Base-by-base conservation (phyloP, 2,797 vertebrate genomes). In the Clarias platycephalus region DNA sequence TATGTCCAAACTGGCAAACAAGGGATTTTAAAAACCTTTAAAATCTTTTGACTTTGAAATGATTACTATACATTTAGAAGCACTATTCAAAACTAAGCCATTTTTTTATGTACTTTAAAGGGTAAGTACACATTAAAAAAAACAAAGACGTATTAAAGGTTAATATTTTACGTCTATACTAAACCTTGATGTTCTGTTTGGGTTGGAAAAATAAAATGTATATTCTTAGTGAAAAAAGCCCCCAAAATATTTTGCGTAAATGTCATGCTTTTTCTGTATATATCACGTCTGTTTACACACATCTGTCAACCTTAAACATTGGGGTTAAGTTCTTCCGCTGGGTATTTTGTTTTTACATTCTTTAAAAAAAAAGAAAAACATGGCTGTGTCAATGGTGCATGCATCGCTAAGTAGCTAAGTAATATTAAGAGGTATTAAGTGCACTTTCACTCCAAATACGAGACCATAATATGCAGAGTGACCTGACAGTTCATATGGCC, bases 381-480 rank as follows among this genome's bases (percentile, higher is more conserved):
- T 10, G 1, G 40, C 13, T 53, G 55, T 16, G 70, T 58, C 8
- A 76, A 58, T 34, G 8, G 57, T 40, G 6, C 24, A 18, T 44
- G 15, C 58, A 79, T 79, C 15, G 4, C 34, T 40, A 55, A 31
- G 26, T 57, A 64, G 22, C 18, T 24, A 22, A 15, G 31, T 37
- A 44, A 60, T 66, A 53, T 37, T 28, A 83, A 20, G 6, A 31
- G 83, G 28, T 49, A 60, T 60, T 87, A 55, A 20, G 85, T 83
- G 16, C 0, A 40, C 57, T 63, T 77, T 55, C 55, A 83, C 89
- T 79, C 82, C 75, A 86, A 81, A 87, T 49, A 63, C 63, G 63
- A 81, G 34, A 66, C 70, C 85, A 74, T 34, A 89, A 88, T 89
- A 90, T 85, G 83, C 34, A 80, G 80, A 85, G 71, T 81, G 26